Percentiles rank a stretch among this genome's conserved stretches.
These are phyloP conservation scores for Agelaius tricolor DNA, from an alignment of 2,113 vertebrate species.

Conservation along the genomic window DNA sequence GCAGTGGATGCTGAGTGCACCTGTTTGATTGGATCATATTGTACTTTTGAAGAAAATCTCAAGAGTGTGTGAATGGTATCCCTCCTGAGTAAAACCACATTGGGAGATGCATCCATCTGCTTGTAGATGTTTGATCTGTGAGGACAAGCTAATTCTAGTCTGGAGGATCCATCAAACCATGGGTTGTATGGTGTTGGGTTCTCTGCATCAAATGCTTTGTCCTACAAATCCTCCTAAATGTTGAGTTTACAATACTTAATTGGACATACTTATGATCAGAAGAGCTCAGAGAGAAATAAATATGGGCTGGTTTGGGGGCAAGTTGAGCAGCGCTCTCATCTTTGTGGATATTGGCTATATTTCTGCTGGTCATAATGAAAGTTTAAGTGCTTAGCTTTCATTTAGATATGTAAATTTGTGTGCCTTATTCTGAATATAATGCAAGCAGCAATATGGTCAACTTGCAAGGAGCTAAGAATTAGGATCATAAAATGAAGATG, in stretches of 20 bases:
- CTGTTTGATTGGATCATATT: background rate
- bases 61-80: background rate
- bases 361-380: background rate
- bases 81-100: background rate
- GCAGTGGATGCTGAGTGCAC: background rate
- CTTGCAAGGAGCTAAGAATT: background rate
- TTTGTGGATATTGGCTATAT: background rate
- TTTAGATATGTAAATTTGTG: background rate
- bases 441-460: background rate
- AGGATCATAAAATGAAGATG: background rate
- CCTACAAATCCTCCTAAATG: background rate
- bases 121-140: background rate
- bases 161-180: background rate
- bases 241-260: background rate
- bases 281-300: background rate
- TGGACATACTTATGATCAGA: background rate
- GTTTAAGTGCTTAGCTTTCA: background rate
- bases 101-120: background rate
- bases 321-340: rapidly evolving
- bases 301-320: background rate
- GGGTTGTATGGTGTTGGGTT: background rate
- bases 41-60: background rate
- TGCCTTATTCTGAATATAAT: background rate
- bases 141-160: background rate
- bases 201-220: background rate